Base-by-base conservation (phyloP, 2,797 vertebrate species). In the Spea hammondii region DNA sequence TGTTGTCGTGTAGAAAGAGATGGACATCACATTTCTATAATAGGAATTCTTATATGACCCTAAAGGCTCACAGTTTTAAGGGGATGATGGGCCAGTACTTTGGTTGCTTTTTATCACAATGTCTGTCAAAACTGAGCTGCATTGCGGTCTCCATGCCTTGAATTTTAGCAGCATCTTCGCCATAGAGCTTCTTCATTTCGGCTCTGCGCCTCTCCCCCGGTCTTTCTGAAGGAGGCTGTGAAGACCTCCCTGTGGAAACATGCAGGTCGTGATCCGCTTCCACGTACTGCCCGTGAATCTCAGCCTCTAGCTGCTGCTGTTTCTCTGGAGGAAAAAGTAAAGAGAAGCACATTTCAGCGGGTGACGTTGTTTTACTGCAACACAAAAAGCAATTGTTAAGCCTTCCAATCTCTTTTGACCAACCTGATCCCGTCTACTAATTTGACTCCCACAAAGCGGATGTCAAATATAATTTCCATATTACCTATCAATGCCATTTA, bases 41-140 rank as follows among this genome's bases (percentile, higher is more conserved):
- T 54, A 69, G 17, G 0, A 65, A 45, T 62, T 65, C 9, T 50
- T 45, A 45, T 67, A 65, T 70, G 51, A 14, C 65, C 60, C 76
- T 49, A 65, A 46, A 45, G 62, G 3, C 51, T 93, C 86, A 98
- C 55, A 99, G 90, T 76, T 94, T 96, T 67, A 99, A 88, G 4
- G 92, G 91, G 82, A 99, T 99, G 66, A 99, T 95, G 0, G 97
- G 97, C 97, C 98, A 98, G 88, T 96, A 99, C 76, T 96, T 98
- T 8, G 96, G 96, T 86, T 94, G 95, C 78, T 97, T 97, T 83
- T 85, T 89, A 91, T 99, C 97, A 84, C 96, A 97, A 85, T 94
- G 94, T 46, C 94, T 92, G 66, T 93, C 87, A 83, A 94, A 93
- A 79, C 82, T 81, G 57, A 94, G 90, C 76, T 94, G 93, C 84